Percentiles rank a stretch among this genome's conserved stretches.
phyloP scores from a whole-genome alignment of 2,888 invertebrate species.

The Mesoligia furuncula region DNA sequence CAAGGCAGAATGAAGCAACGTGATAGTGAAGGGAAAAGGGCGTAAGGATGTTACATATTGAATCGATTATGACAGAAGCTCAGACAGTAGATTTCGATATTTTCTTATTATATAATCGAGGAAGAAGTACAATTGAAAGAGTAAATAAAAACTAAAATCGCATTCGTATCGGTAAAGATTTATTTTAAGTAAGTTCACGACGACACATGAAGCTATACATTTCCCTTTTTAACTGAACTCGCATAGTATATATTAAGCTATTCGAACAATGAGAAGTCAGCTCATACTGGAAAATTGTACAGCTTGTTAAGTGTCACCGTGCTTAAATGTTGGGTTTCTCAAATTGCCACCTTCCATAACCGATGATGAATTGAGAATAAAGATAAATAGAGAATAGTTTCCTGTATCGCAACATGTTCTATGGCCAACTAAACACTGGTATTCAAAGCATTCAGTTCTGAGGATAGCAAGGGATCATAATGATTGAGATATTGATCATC shows the following conservation, averaged over 20 bases:
- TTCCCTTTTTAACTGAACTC: too few relatives aligned
- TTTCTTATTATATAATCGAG: too few relatives aligned
- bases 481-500: background rate
- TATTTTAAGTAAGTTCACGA: background rate
- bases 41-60: background rate
- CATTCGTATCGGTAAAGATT: background rate
- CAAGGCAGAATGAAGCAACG: slow-evolving; percentile 56
- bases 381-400: background rate
- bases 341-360: background rate
- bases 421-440: background rate
- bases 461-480: too few relatives aligned
- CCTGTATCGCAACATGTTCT: background rate
- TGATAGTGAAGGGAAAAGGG: slow-evolving; percentile 26
- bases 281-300: too few relatives aligned
- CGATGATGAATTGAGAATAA: background rate
- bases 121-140: too few relatives aligned
- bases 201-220: too few relatives aligned
- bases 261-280: too few relatives aligned
- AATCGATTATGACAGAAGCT: slow-evolving; percentile 20
- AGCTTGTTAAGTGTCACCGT: too few relatives aligned
- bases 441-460: background rate
- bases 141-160: background rate
- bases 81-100: slow-evolving; percentile 1
- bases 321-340: background rate
- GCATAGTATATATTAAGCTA: too few relatives aligned